Conservation (phyloP, 1,140 invertebrate species). For the Papilio glaucus region DNA sequence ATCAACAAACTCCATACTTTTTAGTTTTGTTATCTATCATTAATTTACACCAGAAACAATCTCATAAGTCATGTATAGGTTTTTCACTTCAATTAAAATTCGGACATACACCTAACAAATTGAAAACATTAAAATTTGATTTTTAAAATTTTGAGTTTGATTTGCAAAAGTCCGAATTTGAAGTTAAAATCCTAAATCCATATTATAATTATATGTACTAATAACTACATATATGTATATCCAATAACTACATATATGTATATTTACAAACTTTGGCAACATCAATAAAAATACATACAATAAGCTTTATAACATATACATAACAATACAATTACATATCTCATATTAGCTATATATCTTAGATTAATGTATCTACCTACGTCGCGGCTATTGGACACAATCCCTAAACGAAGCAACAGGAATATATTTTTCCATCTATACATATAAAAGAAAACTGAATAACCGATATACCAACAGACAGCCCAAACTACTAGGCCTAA, state of each 20-base stretch:
- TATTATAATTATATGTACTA: background rate
- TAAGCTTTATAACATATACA: background rate
- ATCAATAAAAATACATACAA: background rate
- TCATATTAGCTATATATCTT: background rate
- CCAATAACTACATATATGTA: background rate
- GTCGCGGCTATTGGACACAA: too few relatives aligned
- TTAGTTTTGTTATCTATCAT: background rate
- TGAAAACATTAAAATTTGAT: too few relatives aligned
- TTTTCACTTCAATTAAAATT: too few relatives aligned
- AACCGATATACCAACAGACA: too few relatives aligned
- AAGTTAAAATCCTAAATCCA: background rate
- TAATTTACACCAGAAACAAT: too few relatives aligned
- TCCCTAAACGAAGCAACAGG: too few relatives aligned
- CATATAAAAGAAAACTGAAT: too few relatives aligned
- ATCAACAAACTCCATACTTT: background rate
- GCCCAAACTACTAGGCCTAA: too few relatives aligned
- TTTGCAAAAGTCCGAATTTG: too few relatives aligned
- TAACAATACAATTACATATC: background rate
- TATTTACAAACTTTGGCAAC: background rate
- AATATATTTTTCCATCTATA: too few relatives aligned
- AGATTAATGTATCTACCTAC: background rate
- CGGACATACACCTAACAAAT: too few relatives aligned
- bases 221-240: background rate
- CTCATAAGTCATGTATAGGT: background rate
- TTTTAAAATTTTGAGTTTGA: too few relatives aligned